Conservation (phyloP, 1,140 invertebrate species). For the Lepidurus apus region DNA sequence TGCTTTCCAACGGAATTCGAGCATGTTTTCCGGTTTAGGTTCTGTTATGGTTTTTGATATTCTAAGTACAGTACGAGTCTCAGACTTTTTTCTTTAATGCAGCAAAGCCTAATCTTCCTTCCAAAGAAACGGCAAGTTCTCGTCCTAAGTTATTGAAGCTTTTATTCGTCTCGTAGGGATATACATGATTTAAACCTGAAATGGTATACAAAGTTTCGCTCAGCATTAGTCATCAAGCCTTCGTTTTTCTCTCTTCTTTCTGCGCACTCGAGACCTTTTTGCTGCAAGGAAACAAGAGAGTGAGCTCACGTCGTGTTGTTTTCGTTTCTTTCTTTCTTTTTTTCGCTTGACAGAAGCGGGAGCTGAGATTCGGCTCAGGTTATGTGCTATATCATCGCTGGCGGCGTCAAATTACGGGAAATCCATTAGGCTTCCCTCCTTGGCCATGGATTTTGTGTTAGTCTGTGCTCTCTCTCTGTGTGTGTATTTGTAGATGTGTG, state of each 20-base stretch:
- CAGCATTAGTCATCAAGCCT: neutral
- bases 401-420: neutral
- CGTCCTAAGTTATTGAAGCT: too few species aligned
- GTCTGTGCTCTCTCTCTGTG: neutral
- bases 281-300: neutral
- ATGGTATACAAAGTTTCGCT: neutral
- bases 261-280: neutral
- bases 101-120: too few species aligned
- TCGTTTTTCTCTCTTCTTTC: neutral
- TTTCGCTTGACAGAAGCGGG: neutral
- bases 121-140: too few species aligned
- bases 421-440: slow-evolving; percentile 13
- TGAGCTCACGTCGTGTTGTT: neutral
- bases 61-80: too few species aligned
- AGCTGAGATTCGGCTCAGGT: slow-evolving; percentile 4
- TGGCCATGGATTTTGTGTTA: neutral
- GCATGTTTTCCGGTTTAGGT: too few species aligned
- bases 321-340: neutral
- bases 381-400: slow-evolving; percentile 5
- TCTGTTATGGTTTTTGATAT: too few species aligned
- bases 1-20: too few species aligned
- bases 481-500: slow-evolving; percentile 17
- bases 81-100: too few species aligned
- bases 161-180: too few species aligned
- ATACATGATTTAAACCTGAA: too few species aligned